Percentiles rank a stretch among this genome's conserved stretches.
phyloP scores from a whole-genome alignment of 2,888 invertebrate genomes.

The Ochropacha duplaris region DNA sequence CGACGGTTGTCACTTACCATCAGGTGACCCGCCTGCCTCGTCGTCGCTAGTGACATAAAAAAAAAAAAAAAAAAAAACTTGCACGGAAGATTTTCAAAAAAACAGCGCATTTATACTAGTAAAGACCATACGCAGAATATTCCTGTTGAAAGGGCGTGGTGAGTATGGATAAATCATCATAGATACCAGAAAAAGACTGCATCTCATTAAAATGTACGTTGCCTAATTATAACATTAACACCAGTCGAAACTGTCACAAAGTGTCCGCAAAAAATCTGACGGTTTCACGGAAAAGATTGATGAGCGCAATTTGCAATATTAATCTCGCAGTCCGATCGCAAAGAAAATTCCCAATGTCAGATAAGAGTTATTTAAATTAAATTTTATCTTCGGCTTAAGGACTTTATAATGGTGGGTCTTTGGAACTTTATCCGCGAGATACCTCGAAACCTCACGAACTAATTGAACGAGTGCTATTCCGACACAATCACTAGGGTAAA shows the following conservation, averaged over 20 bases:
- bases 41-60: too few species aligned
- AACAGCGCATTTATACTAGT: too few species aligned
- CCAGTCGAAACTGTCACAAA: background rate
- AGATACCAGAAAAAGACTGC: too few species aligned
- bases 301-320: conserved; percentile 29
- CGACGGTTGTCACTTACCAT: too few species aligned
- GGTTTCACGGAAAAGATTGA: conserved; percentile 22
- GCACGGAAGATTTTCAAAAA: too few species aligned
- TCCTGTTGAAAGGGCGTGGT: too few species aligned
- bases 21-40: too few species aligned
- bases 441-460: conserved; percentile 37
- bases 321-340: conserved; percentile 29
- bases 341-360: conserved; percentile 45
- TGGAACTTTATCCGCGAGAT: conserved; percentile 42
- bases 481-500: conserved; percentile 38
- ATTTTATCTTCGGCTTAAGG: conserved; percentile 56
- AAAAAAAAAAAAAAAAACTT: too few species aligned
- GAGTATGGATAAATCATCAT: too few species aligned
- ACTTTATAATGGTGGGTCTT: conserved; percentile 54
- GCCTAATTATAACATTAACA: background rate
- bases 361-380: conserved; percentile 59
- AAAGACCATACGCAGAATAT: too few species aligned
- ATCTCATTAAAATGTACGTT: background rate
- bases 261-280: background rate
- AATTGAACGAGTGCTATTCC: conserved; percentile 53